Percentiles rank a stretch among this genome's conserved stretches.
phyloP scores from a whole-genome alignment of 1,140 invertebrate species.

The Nymphalis io region DNA sequence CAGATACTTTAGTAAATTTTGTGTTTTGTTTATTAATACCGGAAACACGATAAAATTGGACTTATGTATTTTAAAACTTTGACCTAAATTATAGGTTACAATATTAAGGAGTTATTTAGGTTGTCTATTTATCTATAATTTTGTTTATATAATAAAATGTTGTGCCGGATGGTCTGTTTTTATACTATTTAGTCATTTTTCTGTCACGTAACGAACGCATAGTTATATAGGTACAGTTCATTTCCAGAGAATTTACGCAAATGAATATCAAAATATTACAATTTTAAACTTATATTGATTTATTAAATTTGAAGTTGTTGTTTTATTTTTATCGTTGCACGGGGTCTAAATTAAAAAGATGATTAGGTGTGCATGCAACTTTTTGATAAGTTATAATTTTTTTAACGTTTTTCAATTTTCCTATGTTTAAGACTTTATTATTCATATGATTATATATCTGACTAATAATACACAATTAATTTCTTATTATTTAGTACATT shows the following conservation, averaged over 20 bases:
- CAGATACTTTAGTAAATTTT: slow-evolving; percentile 15
- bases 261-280: background rate
- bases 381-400: no score
- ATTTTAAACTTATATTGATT: no score
- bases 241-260: background rate
- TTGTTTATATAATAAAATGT: slow-evolving; percentile 25
- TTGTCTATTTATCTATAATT: slow-evolving; percentile 14
- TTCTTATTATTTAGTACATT: no score
- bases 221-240: slow-evolving; percentile 16
- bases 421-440: no score
- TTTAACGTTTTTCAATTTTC: no score
- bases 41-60: background rate
- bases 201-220: slow-evolving; percentile 48
- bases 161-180: slow-evolving; percentile 16
- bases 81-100: background rate
- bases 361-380: no score
- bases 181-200: slow-evolving; percentile 33
- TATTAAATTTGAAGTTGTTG: no score
- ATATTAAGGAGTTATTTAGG: background rate
- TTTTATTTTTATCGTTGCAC: no score
- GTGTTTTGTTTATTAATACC: slow-evolving; percentile 3
- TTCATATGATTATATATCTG: no score
- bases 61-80: background rate
- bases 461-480: no score
- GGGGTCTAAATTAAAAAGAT: no score